A percentile compares a stretch with the other conserved stretches of the same genome.
Conservation (phyloP, 2,797 vertebrate genomes). For the Enteromius thamalakanensis region DNA sequence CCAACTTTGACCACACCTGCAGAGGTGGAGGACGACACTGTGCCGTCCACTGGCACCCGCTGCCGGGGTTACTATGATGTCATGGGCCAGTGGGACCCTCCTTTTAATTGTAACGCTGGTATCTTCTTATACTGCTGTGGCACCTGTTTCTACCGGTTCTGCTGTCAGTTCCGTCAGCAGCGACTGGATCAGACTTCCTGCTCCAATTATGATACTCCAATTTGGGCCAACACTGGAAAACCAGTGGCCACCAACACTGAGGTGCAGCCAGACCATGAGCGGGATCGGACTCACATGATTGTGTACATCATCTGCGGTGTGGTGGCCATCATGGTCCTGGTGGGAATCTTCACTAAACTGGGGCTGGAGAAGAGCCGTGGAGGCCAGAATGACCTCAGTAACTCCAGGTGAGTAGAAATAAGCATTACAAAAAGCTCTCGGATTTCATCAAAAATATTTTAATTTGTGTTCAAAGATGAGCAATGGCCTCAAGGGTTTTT, state of each 20-base stretch:
- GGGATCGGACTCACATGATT: constrained; percentile 93
- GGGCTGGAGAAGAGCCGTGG: constrained; percentile 88
- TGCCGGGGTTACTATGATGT: constrained; percentile 97
- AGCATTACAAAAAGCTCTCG: background rate
- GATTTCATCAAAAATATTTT: background rate
- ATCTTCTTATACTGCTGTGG: constrained; percentile 95
- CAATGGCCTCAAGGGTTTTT: background rate
- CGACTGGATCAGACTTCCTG: constrained; percentile 94
- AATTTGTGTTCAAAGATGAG: background rate
- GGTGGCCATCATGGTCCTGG: constrained; percentile 94
- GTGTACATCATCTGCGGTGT: constrained; percentile 98
- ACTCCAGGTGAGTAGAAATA: constrained; percentile 77
- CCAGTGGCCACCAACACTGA: constrained; percentile 86
- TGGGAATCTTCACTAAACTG: constrained; percentile 94
- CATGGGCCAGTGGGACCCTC: constrained; percentile 98
- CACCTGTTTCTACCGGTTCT: constrained; percentile 97
- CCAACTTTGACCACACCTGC: constrained; percentile 70
- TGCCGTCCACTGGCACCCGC: constrained; percentile 79
- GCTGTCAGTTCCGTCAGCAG: constrained; percentile 93
- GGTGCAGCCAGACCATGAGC: constrained; percentile 79
- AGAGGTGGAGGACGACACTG: constrained; percentile 73
- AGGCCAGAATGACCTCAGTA: constrained; percentile 79
- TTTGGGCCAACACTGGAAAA: constrained; percentile 95
- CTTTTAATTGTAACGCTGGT: constrained; percentile 94
- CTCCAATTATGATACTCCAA: constrained; percentile 97